Base-by-base conservation (phyloP, 2,797 vertebrate species). In the Gadopsis marmoratus region DNA sequence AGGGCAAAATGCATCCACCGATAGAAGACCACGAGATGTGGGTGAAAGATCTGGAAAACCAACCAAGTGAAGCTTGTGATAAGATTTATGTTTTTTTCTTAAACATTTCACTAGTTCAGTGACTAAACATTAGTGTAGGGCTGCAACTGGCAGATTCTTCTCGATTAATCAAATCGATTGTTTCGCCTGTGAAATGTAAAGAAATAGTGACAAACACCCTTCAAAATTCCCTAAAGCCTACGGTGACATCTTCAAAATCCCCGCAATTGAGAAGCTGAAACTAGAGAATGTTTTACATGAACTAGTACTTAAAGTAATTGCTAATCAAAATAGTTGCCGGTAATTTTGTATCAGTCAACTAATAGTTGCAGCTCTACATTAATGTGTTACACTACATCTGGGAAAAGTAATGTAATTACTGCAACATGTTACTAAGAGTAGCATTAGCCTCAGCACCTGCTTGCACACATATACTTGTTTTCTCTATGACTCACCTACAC, bases 401-500 rank as follows among this genome's bases (percentile, higher is more conserved):
- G 23, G 17, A 66, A 81, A 62, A 41, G 13, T 56, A 45, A 47
- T 59, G 31, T 58, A 39, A 68, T 53, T 23, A 51, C 56, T 60
- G 8, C 26, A 33, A 33, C 12, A 39, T 51, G 48, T 66, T 51
- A 47, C 31, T 26, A 17, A 14, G 26, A 77, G 33, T 39, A 59
- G 61, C 23, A 54, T 67, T 68, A 53, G 21, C 33, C 23, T 64
- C 39, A 73, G 45, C 62, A 78, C 33, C 72, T 70, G 71, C 76
- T 76, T 72, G 51, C 72, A 79, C 48, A 84, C 41, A 60, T 70
- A 12, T 47, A 48, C 76, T 35, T 77, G 41, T 73, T 76, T 54
- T 76, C 61, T 69, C 47, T 65, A 21, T 64, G 39, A 72, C 63
- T 62, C 53, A 73, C 35, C 19, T 16, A 56, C 61, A 64, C 70